Evolutionary conservation across 2,113 vertebrate genomes (phyloP).

Genomic region (Archocentrus centrarchus): DNA sequence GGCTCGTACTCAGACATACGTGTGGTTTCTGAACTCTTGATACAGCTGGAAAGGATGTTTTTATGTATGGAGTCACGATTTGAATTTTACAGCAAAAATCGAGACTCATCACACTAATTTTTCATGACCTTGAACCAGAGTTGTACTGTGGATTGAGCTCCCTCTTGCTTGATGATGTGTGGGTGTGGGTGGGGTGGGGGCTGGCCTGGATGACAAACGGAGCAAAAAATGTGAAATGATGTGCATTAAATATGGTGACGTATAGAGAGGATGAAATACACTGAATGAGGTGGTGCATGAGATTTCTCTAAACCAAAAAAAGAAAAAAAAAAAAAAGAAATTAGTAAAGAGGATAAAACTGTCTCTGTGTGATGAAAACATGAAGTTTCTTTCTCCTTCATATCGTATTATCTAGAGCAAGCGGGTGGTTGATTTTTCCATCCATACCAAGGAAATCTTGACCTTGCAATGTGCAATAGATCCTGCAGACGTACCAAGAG

Average conservation of each 20-base stretch:
- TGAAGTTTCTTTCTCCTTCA: background rate
- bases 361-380: background rate
- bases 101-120: no score
- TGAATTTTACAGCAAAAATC: no score
- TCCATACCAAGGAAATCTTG: slow-evolving; percentile 7
- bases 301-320: background rate
- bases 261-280: background rate
- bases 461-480: slow-evolving; percentile 48
- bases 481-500: slow-evolving; percentile 18
- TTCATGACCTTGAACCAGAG: no score
- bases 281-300: background rate
- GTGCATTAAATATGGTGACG: background rate
- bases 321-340: background rate
- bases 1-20: no score
- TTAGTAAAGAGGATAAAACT: background rate
- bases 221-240: no score
- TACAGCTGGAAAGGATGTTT: no score
- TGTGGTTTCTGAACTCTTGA: no score
- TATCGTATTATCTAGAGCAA: background rate
- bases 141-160: no score
- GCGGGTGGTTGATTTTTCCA: slow-evolving; percentile 30
- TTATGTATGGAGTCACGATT: no score
- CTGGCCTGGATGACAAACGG: no score
- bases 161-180: no score
- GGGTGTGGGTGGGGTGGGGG: no score